Conservation (phyloP, 2,113 vertebrate genomes). For the Rynchops niger region DNA sequence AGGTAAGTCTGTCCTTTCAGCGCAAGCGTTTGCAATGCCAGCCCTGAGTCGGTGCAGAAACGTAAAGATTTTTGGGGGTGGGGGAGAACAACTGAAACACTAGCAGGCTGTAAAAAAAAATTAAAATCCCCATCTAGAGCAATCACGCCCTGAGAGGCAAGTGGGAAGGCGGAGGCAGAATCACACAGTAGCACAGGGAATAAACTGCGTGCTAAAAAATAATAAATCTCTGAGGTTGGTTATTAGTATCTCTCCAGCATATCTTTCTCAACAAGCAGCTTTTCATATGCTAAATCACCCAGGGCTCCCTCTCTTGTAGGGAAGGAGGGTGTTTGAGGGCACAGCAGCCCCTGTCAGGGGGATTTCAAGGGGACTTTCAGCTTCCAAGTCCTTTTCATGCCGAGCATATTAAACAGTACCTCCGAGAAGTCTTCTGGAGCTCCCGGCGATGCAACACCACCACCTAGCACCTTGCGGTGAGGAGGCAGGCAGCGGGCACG, state of each 20-base stretch:
- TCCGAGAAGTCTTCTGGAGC: background rate
- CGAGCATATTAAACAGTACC: fast-evolving
- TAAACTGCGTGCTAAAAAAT: background rate
- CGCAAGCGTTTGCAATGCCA: background rate
- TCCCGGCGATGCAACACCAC: background rate
- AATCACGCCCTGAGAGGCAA: background rate
- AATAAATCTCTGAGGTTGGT: background rate
- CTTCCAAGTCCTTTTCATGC: background rate
- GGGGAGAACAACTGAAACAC: background rate
- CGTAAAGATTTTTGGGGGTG: background rate
- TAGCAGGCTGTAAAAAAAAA: background rate
- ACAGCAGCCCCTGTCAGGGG: background rate
- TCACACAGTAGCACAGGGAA: background rate
- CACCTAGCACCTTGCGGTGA: background rate
- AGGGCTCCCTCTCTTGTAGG: background rate
- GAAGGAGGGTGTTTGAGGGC: background rate
- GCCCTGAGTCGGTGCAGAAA: background rate
- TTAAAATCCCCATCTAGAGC: background rate
- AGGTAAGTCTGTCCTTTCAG: constrained; percentile 2
- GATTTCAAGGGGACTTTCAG: background rate
- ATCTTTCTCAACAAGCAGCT: background rate
- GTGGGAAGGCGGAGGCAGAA: background rate
- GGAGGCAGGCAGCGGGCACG: background rate
- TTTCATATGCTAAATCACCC: background rate
- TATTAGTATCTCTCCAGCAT: background rate